These are phyloP conservation scores for Malurus alboscapulatus DNA, from an alignment of 2,113 vertebrate genomes.

Conservation along the genomic window DNA sequence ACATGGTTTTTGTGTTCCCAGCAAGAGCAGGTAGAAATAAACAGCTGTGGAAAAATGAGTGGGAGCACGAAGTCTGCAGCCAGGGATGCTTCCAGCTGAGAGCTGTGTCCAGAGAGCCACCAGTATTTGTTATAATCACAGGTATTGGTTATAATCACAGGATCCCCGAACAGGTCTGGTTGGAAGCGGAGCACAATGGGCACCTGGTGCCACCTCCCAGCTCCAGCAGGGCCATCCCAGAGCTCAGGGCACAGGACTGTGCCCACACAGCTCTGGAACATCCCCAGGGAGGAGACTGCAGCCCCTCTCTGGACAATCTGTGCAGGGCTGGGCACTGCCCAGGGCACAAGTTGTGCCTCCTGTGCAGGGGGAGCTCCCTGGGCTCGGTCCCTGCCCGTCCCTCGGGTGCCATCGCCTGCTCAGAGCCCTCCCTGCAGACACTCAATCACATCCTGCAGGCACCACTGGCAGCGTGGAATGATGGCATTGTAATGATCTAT, in stretches of 20 bases:
- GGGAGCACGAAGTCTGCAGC: rapidly evolving
- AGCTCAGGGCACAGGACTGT: not conserved
- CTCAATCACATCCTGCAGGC: not conserved
- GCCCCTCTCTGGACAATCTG: not conserved
- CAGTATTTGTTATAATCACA: not conserved
- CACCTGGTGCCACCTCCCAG: not conserved
- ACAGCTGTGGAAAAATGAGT: not conserved
- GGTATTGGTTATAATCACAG: not conserved
- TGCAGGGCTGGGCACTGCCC: not conserved
- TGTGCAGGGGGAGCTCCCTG: not conserved
- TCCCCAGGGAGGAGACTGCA: not conserved
- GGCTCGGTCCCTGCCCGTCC: not conserved
- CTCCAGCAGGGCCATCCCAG: not conserved
- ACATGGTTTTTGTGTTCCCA: rapidly evolving
- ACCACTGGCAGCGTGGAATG: not conserved
- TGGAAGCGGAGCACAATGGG: rapidly evolving
- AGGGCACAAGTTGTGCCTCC: not conserved
- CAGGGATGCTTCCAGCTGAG: not conserved
- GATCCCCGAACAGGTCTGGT: rapidly evolving
- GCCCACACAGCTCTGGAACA: not conserved
- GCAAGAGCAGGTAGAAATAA: not conserved
- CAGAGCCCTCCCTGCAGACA: not conserved
- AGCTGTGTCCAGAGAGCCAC: rapidly evolving
- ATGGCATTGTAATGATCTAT: not conserved
- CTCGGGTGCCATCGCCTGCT: not conserved